Base-by-base conservation (phyloP, 1,140 invertebrate genomes). In the Diploscapter pachys region DNA sequence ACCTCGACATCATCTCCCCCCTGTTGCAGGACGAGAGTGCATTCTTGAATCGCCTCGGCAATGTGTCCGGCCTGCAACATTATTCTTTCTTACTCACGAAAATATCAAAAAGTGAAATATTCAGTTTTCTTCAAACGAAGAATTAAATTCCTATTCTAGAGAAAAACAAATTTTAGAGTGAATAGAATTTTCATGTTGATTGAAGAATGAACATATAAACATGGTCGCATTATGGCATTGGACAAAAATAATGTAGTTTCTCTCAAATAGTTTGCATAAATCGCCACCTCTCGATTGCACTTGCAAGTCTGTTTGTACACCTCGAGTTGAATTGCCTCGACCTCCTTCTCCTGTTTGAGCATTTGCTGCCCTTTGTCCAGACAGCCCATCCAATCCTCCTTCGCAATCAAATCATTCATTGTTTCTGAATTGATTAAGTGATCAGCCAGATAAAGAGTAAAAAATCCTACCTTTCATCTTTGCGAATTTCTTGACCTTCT, bases 401-500 rank as follows among this genome's bases (percentile, higher is more conserved):
- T 86, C 77, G 92, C 90, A 11, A 90, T 88, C n/a, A 54, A 53
- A 50, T 68, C 61, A 8, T 59, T 57, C 61, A 74, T 64, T 3
- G 65, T 13, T 62, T 74, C 73, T 72, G 62, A 64, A 72, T 54
- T 11, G 49, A 3, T 0, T 5, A 49, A 8, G 8, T 49, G n/a
- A 2, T 65, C 3, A 31, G 3, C 1, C 5, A 6, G 9, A 4
- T 51, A 3, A 0, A 0, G 4, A 3, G 4, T 6, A 0, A 9
- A 3, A 13, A n/a, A 53, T 3, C 51, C 91, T 89, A 52, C 89
- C 88, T 55, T 97, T 82, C 71, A 92, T 88, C 86, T 96, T 97
- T 69, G 92, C 92, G n/a, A 99, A 89, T 86, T 98, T 96, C 84
- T 97, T 96, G 3, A 98, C 88, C 86, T 93, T 95, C 86, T 98